Base-by-base conservation (phyloP, 2,797 vertebrate genomes). In the Australoheros facetus region DNA sequence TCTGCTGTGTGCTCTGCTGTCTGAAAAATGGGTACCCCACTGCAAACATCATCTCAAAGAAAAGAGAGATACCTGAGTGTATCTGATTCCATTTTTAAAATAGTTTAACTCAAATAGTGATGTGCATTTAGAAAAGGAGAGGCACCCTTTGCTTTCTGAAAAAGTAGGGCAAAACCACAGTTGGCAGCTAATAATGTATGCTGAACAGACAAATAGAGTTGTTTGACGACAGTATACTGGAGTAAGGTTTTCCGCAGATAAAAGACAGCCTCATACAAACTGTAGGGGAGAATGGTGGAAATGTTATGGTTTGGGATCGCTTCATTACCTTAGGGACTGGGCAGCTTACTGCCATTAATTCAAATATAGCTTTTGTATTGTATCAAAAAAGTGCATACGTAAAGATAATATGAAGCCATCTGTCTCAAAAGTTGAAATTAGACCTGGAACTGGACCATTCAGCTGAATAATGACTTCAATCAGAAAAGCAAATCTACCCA, bases 81-180 rank as follows among this genome's bases (percentile, higher is more conserved):
- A 8, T 70, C 64, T 26, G 74, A 69, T 71, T 80, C 75, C 7
- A 75, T 48, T 84, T 84, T 78, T 56, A 83, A 81, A 59, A 21
- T 80, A 77, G 79, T 85, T 83, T 42, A 57, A 82, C 77, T 83
- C 23, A 75, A 37, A 76, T 72, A 39, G 16, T 75, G 71, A 57
- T 57, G 37, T 59, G 32, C 2, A 75, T 69, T 71, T 51, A 53
- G 12, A 75, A 78, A 60, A 3, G 37, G 32, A 57, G 17, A 66
- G 1, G 3, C 32, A 60, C 32, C 9, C 32, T 13, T 37, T 19
- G 32, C n/a, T 13, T 0, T 7, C 19, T 7, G 21, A 60, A 7
- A 48, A 60, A 7, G 37, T 2, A 21, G 19, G 19, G 19, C 58
- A 37, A 60, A 19, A n/a, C 30, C 7, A 1, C 19, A 37, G 19